Base-by-base conservation (phyloP, 2,113 vertebrate species). In the Leptosomus discolor region DNA sequence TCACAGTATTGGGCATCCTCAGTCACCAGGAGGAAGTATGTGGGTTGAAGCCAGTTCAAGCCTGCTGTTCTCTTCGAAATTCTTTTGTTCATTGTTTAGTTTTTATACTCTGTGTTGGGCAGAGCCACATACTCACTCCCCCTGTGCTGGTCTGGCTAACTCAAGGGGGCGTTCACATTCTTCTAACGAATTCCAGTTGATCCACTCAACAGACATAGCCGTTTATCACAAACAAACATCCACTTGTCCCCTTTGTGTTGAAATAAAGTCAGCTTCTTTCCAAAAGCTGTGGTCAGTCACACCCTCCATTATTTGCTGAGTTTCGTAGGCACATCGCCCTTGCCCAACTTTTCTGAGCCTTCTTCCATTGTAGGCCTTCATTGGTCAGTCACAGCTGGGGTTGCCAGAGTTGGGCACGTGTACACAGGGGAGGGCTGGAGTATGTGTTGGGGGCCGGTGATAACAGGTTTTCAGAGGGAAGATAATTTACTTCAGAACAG, bases 1-100 rank as follows among this genome's bases (percentile, higher is more conserved):
- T 48, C 50, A 22, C 0, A 0, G 20, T 1, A 3, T 37, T 68
- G 61, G 45, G 26, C 4, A 11, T 48, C n/a, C 12, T 74, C 51
- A 22, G 23, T 79, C 3, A 2, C 22, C 56, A 13, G 39, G 27
- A 75, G 61, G 57, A 7, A 56, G 4, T 34, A 12, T 2, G 3
- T 57, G 67, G 56, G 30, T n/a, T 75, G 32, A 75, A 71, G 37
- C 19, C 46, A 71, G 30, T 20, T 83, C 46, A 61, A 70, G 15
- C 18, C 17, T 4, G 2, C 5, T 30, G 24, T 57, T 89, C 43
- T 37, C 30, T 65, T 78, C 8, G 4, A 24, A 74, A 85, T 57
- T 51, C 12, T 70, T 51, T 43, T n/a, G 36, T 56, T 71, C 9
- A 0, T 18, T 19, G 12, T 51, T 76, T 27, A 12, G 11, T 32